Base-by-base conservation (phyloP, 2,888 invertebrate genomes). In the Lepas anatifera region DNA sequence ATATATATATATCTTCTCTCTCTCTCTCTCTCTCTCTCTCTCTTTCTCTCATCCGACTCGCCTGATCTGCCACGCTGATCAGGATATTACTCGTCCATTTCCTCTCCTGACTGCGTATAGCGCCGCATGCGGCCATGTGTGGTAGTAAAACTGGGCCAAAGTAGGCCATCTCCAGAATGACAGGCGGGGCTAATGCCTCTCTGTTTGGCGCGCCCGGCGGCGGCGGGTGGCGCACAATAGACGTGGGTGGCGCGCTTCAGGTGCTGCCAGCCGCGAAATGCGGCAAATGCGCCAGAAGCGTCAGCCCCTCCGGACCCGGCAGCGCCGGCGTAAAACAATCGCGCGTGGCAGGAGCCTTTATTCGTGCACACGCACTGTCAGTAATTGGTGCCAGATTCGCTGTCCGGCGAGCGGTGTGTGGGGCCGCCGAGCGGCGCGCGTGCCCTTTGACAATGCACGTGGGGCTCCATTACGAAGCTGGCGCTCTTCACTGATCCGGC, bases 191-290 rank as follows among this genome's bases (percentile, higher is more conserved):
- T 52, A 52, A 52, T 52, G n/a, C n/a, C 52, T 13, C 29, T 13
- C 52, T 52, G 52, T 52, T 52, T 52, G n/a, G n/a, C n/a, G n/a
- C n/a, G n/a, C n/a, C n/a, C n/a, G n/a, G 52, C 29, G 29, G 52
- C 4, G 10, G 50, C 25, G 25, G n/a, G 50, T 50, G 50, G 50
- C 52, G 52, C 52, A 29, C 52, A 29, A 29, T 29, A 52, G 52
- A 52, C 52, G 52, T 52, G 52, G 52, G 52, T 52, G 29, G 52
- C 52, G 52, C 52, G 52, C 52, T 52, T 52, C 52, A 29, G 29
- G 52, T 29, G 52, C 27, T 16, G 52, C 52, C 52, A 52, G 27
- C 52, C 52, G 52, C 52, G 52, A 52, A 52, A 52, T 52, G 7
- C 52, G 52, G 22, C 52, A 10, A 7, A 0, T 25, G 25, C 25